Percentiles rank a stretch among this genome's conserved stretches.
These are phyloP conservation scores for Ceramica pisi DNA, from an alignment of 2,888 invertebrate genomes.

Conservation along the genomic window DNA sequence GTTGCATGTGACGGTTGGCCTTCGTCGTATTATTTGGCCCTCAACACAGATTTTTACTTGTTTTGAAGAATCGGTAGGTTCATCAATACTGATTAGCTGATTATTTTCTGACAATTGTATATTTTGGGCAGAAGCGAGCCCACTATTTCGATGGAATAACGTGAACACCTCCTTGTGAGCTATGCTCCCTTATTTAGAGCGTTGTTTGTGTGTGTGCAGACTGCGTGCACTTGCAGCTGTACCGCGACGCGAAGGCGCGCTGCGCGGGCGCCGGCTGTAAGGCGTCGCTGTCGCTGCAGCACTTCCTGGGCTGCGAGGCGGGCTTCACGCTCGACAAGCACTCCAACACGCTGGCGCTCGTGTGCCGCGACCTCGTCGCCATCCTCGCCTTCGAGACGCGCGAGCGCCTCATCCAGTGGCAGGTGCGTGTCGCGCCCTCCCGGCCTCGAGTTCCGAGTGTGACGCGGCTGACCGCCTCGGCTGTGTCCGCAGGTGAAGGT, in stretches of 20 bases:
- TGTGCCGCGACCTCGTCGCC: constrained; percentile 96
- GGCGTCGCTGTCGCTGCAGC: constrained; percentile 95
- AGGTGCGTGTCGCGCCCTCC: constrained; percentile 78
- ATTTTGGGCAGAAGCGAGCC: no score
- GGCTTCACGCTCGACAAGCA: constrained; percentile 97
- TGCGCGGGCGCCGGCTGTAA: constrained; percentile 92
- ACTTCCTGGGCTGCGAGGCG: constrained; percentile 95
- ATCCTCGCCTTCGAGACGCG: constrained; percentile 96
- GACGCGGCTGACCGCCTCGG: neutral
- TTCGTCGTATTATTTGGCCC: no score
- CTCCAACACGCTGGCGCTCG: constrained; percentile 96
- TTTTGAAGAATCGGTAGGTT: no score
- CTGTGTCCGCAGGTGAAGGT: constrained; percentile 80
- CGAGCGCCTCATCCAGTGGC: constrained; percentile 97
- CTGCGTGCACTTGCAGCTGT: constrained; percentile 96
- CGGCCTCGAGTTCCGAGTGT: no score
- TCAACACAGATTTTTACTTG: no score
- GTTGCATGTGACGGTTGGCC: no score
- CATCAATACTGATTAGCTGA: no score
- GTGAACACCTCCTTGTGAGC: no score
- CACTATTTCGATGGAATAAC: no score
- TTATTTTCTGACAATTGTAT: no score
- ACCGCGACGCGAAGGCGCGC: constrained; percentile 95
- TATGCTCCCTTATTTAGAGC: neutral
- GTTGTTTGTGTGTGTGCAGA: constrained; percentile 89